Evolutionary conservation across 2,888 invertebrate genomes (phyloP), one percentile per base, ranked within the genome.

Genomic region (Ceriagrion tenellum): DNA sequence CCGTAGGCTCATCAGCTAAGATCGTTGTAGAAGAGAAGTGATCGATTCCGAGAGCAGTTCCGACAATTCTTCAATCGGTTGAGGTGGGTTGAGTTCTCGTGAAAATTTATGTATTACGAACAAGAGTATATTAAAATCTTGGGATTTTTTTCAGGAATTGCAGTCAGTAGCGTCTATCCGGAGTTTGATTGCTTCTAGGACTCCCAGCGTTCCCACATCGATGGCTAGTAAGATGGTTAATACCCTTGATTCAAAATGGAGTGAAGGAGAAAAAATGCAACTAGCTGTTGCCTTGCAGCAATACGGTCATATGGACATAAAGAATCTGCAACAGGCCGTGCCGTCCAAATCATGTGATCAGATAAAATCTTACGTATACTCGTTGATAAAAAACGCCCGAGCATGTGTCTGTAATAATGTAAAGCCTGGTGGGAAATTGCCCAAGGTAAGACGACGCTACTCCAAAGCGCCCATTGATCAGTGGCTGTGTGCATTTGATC

Each of bases 221-320:
- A 18, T 20, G 56, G 20, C 56, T n/a, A 81, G 16, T 81, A n/a
- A 13, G 18, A 10, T 90, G 16, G 3, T 12, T 55, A 90, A 20
- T 90, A 56, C n/a, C n/a, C n/a, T n/a, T n/a, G n/a, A n/a, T n/a
- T n/a, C n/a, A 18, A 69, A 93, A 18, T 93, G 93, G 93, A 93
- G 63, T 40, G 93, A 93, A 69, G 93, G 23, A 69, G 93, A 93
- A 47, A 93, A 93, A 93, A 69, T 69, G 69, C 63, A 59, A n/a
- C 56, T 93, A 18, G 93, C 93, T 69, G n/a, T 47, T 40, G 93
- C 69, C 26, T 93, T 93, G n/a, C 93, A 93, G 30, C 63, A 26
- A n/a, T 93, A 69, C 63, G 93, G 93, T 2, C 93, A 93, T 47
- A 69, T 40, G 56, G 93, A 93, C 40, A 12, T 69, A 69, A 40